Evolutionary conservation across 1,140 invertebrate species (phyloP).

Genomic region (Calliphora vicina): DNA sequence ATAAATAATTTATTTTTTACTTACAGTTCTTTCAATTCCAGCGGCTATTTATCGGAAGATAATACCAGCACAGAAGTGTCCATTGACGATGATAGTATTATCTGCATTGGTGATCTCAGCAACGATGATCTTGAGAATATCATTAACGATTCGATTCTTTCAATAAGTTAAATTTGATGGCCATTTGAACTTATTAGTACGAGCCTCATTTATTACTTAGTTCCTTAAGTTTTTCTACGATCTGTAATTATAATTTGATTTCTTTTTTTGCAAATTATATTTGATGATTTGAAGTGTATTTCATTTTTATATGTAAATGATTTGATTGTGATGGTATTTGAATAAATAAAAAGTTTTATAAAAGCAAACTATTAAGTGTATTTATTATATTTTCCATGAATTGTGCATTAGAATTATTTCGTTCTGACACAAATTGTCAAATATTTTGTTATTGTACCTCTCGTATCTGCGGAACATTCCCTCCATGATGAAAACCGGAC

Average conservation of each 20-base stretch:
- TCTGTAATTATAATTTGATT: background rate
- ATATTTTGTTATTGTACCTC: too few relatives aligned
- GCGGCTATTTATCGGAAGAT: conserved; percentile 8
- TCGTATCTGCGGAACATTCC: too few relatives aligned
- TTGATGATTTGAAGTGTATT: too few relatives aligned
- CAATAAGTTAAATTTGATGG: background rate
- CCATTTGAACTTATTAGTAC: background rate
- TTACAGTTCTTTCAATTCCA: conserved; percentile 17
- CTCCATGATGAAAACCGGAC: too few relatives aligned
- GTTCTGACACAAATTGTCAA: too few relatives aligned
- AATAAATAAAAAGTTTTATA: background rate
- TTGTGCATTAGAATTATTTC: too few relatives aligned
- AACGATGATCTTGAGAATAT: background rate
- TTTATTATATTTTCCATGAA: too few relatives aligned
- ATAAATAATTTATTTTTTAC: background rate
- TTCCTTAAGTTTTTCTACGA: background rate
- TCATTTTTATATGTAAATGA: background rate
- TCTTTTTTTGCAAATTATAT: too few relatives aligned
- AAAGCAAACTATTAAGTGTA: too few relatives aligned
- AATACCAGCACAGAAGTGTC: background rate
- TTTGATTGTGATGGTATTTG: background rate
- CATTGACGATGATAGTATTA: background rate
- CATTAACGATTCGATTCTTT: background rate
- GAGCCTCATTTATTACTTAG: background rate
- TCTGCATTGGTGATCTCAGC: background rate